Evolutionary conservation across 2,797 vertebrate genomes (phyloP).

Genomic region (Helarctos malayanus): DNA sequence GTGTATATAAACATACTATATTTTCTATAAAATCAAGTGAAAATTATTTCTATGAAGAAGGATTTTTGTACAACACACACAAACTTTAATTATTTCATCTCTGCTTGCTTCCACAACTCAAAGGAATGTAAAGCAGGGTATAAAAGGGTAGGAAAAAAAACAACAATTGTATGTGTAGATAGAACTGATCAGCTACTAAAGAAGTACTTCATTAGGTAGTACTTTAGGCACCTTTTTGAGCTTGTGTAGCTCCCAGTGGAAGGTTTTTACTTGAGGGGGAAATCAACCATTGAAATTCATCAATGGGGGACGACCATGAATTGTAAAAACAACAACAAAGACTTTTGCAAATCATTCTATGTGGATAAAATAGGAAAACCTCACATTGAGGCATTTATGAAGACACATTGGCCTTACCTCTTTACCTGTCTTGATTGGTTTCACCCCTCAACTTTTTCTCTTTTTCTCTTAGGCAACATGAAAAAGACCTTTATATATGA

Average conservation of each 20-base stretch:
- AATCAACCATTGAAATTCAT: neutral
- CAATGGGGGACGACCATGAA: neutral
- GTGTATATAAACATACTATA: neutral
- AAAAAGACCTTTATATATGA: neutral
- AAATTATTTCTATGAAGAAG: neutral
- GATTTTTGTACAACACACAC: neutral
- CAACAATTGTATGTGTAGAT: neutral
- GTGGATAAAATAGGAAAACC: neutral
- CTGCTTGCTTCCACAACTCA: neutral
- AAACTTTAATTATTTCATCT: slow-evolving; percentile 43
- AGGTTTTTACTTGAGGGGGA: neutral
- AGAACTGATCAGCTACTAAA: neutral
- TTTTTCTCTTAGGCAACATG: neutral
- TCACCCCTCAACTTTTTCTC: neutral
- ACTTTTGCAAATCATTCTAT: neutral
- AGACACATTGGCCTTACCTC: neutral
- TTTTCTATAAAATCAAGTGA: slow-evolving; percentile 52
- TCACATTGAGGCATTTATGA: neutral
- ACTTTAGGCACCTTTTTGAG: neutral
- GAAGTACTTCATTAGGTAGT: neutral
- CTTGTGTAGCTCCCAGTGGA: neutral
- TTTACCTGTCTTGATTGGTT: neutral
- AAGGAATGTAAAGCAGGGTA: neutral
- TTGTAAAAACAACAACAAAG: neutral
- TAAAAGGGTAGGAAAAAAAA: neutral